Evolutionary conservation across 2,797 vertebrate species (phyloP), one percentile per base, ranked within the genome.

Genomic region (Myripristis murdjan): DNA sequence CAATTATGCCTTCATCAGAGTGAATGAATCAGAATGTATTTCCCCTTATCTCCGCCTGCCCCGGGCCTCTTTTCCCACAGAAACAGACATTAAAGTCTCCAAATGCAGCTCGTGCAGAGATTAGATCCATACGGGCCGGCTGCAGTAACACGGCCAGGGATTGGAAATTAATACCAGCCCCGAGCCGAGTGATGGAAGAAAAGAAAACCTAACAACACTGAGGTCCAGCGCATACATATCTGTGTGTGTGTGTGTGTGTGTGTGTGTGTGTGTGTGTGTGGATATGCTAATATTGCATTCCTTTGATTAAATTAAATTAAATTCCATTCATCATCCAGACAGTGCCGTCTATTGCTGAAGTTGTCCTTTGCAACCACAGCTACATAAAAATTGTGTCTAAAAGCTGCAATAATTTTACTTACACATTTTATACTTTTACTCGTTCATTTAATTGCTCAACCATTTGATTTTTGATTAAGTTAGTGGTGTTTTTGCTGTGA

Each of bases 1-100:
- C 63, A 86, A 83, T 85, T 82, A 85, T 68, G 78, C 70, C 49
- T 72, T 75, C 80, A 81, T 85, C 76, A 65, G 48, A 81, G 70
- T 58, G 61, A 79, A 44, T 75, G 57, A 52, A 80, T 64, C 63
- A 55, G 54, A 83, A 73, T 77, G 68, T 58, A 58, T 83, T 75
- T 54, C 54, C 16, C 53, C 24, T 65, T 70, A 77, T 81, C 77
- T 75, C 23, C 11, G 16, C 48, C 46, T 56, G 51, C 63, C 58
- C 24, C 12, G 0, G 64, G 65, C 37, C 37, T 28, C 56, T 63
- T 37, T 14, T 41, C 57, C 49, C 24, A 3, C 23, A 64, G 66
- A 55, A 78, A 48, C 44, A 53, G 23, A 75, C 77, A 74, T 63
- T 64, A 60, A 65, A 75, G 58, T 69, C 66, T 53, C 49, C n/a